Evolutionary conservation across 2,888 invertebrate species (phyloP), one percentile per base, ranked within the genome.

Genomic region (Heliconius aoede): DNA sequence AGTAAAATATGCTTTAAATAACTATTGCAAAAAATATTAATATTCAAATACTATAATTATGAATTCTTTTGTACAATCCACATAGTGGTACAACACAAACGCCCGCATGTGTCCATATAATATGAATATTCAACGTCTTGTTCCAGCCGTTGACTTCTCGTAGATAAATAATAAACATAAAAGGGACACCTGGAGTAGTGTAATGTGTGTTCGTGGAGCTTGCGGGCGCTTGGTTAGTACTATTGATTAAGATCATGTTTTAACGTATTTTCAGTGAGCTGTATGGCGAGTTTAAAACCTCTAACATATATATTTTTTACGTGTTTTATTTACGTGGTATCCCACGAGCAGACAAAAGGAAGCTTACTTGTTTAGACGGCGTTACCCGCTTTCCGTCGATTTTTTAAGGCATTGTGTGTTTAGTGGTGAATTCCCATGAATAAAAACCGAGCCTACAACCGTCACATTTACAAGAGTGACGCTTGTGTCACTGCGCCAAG

Each of bases 51-150:
- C 1, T 32, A 64, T 71, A 71, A 75, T 32, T 51, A 71, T 75
- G n/a, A 62, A 62, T 60, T 32, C 3, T 55, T 75, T 55, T 71
- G 18, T 64, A 71, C 24, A 71, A 74, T 40, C n/a, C 58, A 36
- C 72, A 72, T 36, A 65, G 9, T 21, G 9, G 30, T 18, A 26
- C 26, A 26, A 60, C 60, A 60, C 15, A 36, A 26, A 36, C n/a
- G 55, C 78, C 80, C 78, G 78, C 78, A 80, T 78, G 26, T 40
- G 76, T 77, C 80, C 80, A 72, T 78, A 79, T 75, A n/a, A 21
- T n/a, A 77, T 80, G 78, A 79, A 78, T 81, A 77, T 80, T 79
- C 78, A 81, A 79, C 79, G 80, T 75, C 62, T 75, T 65, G 79
- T 74, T 77, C 79, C 78, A 74, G 72, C 78, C 73, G 78, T 74